Percentiles rank a stretch among this genome's conserved stretches.
phyloP scores from a whole-genome alignment of 2,113 vertebrate genomes.

The Corvus moneduloides region DNA sequence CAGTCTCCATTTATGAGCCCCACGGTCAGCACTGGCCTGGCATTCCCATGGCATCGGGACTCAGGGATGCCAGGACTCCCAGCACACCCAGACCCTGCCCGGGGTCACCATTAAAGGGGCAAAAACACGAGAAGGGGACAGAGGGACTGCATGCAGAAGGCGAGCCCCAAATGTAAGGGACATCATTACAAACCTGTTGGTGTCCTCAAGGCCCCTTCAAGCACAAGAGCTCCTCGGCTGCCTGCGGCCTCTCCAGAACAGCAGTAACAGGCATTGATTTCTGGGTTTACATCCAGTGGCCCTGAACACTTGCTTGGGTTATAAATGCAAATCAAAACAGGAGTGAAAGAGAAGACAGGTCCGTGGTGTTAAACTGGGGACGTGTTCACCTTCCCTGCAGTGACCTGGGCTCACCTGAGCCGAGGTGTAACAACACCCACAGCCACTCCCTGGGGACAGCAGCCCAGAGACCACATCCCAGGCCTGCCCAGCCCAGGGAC shows the following conservation, averaged over 20 bases:
- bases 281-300: neutral
- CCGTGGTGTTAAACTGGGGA: neutral
- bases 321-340: neutral
- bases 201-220: neutral
- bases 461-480: neutral
- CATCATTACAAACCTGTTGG: neutral
- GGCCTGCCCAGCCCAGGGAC: neutral
- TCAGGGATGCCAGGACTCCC: neutral
- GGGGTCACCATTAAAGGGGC: neutral
- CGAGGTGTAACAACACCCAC: accelerated
- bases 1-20: neutral
- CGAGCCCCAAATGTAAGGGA: neutral
- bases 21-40: neutral
- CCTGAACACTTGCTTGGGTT: neutral
- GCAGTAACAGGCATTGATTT: neutral
- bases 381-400: neutral
- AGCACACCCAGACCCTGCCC: accelerated
- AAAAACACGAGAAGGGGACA: neutral
- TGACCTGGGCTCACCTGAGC: neutral
- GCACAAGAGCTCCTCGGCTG: neutral
- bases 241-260: neutral
- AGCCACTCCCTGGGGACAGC: neutral
- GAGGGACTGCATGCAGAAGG: neutral
- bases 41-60: neutral
- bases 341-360: neutral